Conservation (phyloP, 2,797 vertebrate genomes). For the Esox masquinongy region DNA sequence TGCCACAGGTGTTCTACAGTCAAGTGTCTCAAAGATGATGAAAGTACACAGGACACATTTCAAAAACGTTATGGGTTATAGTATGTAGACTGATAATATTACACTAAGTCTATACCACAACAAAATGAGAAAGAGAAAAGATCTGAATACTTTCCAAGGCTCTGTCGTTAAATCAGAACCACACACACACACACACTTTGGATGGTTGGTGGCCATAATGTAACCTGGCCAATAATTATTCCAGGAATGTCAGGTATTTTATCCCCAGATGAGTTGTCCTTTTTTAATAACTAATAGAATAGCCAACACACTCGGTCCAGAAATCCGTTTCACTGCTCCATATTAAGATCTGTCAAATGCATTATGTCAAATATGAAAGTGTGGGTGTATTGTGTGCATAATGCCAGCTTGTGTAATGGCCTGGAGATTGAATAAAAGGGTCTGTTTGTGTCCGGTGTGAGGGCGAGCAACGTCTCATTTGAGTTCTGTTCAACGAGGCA, state of each 20-base stretch:
- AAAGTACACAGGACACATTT: too few species aligned
- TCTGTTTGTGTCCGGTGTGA: background rate
- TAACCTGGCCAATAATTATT: background rate
- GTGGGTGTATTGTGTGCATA: slow-evolving; percentile 13
- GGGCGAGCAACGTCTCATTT: slow-evolving; percentile 33
- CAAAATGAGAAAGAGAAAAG: too few species aligned
- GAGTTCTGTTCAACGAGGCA: slow-evolving; percentile 45
- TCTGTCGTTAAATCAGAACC: background rate
- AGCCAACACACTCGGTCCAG: background rate
- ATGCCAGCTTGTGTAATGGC: background rate
- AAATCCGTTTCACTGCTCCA: slow-evolving; percentile 21
- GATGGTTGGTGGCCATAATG: slow-evolving; percentile 14
- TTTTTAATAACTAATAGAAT: slow-evolving; percentile 11
- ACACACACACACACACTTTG: slow-evolving; percentile 12
- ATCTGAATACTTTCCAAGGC: too few species aligned
- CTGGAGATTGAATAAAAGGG: too few species aligned
- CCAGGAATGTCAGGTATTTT: slow-evolving; percentile 34
- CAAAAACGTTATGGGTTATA: too few species aligned
- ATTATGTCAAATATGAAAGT: slow-evolving; percentile 25
- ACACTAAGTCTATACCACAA: too few species aligned
- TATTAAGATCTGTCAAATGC: slow-evolving; percentile 25
- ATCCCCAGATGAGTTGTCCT: slow-evolving; percentile 24
- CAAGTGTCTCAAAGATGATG: too few species aligned
- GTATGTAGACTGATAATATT: too few species aligned
- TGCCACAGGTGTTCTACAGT: too few species aligned